Evolutionary conservation across 2,888 invertebrate genomes (phyloP).

Genomic region (Lepeophtheirus nordmannii): DNA sequence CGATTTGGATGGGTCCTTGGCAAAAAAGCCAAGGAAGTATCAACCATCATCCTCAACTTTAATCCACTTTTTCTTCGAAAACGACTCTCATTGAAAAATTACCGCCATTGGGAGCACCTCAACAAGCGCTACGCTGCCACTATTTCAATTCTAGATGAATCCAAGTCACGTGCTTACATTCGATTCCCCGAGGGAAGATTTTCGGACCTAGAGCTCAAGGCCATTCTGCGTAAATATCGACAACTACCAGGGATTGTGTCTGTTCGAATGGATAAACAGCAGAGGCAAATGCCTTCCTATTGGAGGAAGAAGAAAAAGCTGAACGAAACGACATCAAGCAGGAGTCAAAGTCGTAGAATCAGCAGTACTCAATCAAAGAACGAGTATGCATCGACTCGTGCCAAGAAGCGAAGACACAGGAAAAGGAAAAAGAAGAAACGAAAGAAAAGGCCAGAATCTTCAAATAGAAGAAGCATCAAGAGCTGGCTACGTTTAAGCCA

Average conservation of each 20-base stretch:
- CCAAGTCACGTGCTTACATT: conserved; percentile 9
- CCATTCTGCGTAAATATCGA: conserved; percentile 11
- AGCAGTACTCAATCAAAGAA: neutral
- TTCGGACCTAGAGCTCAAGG: conserved; percentile 16
- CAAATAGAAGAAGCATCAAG: neutral
- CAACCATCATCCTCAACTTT: conserved; percentile 17
- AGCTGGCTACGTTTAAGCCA: conserved; percentile 17
- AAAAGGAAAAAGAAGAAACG: neutral
- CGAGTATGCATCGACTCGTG: neutral
- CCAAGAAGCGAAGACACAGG: neutral
- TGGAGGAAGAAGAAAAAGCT: neutral
- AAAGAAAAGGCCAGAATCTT: neutral
- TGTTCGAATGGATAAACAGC: conserved; percentile 12
- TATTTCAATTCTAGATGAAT: conserved; percentile 12
- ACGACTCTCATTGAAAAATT: conserved; percentile 7
- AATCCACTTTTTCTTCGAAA: neutral
- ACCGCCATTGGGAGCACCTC: conserved; percentile 13
- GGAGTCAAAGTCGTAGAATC: too few relatives aligned
- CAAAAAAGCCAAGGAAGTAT: conserved; percentile 9
- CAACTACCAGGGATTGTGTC: conserved; percentile 16
- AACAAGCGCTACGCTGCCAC: conserved; percentile 16
- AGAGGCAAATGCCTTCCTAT: neutral
- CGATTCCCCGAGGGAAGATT: conserved; percentile 10
- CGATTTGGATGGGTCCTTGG: conserved; percentile 22
- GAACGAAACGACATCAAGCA: neutral